Base-by-base conservation (phyloP, 1,140 invertebrate genomes). In the Bombus superbus region DNA sequence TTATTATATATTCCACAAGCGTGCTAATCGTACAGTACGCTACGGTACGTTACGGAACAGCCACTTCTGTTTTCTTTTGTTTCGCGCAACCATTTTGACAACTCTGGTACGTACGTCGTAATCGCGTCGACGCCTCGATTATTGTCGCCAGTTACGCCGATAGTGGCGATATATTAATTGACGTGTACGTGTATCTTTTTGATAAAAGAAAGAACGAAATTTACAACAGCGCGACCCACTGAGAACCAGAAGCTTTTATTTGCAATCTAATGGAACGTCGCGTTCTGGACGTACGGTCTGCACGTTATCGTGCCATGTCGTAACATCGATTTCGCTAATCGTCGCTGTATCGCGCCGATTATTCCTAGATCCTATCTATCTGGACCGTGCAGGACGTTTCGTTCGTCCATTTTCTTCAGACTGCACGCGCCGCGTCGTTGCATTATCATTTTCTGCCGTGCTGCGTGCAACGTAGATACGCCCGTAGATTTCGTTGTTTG, bases 281-380 rank as follows among this genome's bases (percentile, higher is more conserved):
- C 57, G 22, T 8, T 53, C n/a, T 40, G 35, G 47, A 47, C 79
- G 64, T 59, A 53, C 35, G 15, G 62, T 59, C 38, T 13, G 25
- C 18, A 4, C 40, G 38, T 57, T 81, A 74, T 81, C 78, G 44
- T 13, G 44, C 73, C 62, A 81, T 81, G 79, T 81, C 72, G 72
- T 72, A 83, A 72, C 82, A 47, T 53, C 66, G 77, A 89, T 81
- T 79, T 76, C 73, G n/a, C 18, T 71, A 72, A 83, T 73, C 77
- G 28, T 32, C n/a, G 57, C 15, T 15, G 40, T 40, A 44, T 18
- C 66, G 79, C 53, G 40, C 1, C 13, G 74, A 73, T 73, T 47
- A 73, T 73, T 47, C 42, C 18, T 22, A 22, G 47, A 53, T 53
- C 18, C 47, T 5, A 40, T 69, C 32, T 57, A 44, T 44, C 40